A percentile compares a stretch with the other conserved stretches of the same genome.
These are phyloP conservation scores for Uloborus diversus DNA, from an alignment of 1,140 invertebrate species.

Conservation along the genomic window DNA sequence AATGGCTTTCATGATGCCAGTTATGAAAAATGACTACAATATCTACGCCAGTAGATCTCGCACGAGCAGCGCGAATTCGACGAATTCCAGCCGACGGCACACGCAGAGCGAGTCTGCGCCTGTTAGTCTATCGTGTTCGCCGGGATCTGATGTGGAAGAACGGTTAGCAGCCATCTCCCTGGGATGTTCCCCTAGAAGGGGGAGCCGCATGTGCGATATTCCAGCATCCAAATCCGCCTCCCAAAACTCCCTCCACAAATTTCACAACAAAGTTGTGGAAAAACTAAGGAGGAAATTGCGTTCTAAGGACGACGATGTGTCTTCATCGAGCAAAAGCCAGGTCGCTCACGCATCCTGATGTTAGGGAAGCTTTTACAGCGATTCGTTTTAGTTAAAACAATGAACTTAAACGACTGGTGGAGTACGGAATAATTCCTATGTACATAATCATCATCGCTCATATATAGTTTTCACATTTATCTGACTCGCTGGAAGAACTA, in stretches of 20 bases:
- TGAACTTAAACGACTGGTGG: no score
- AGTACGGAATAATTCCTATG: no score
- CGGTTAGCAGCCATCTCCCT: constrained; percentile 53
- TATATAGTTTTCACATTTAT: no score
- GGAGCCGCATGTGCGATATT: constrained; percentile 74
- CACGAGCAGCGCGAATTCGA: constrained; percentile 24
- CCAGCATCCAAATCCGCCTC: constrained; percentile 71
- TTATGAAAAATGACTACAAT: constrained; percentile 91
- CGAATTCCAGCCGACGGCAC: constrained; percentile 25
- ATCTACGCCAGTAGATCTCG: constrained; percentile 72
- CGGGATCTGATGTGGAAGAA: constrained; percentile 58
- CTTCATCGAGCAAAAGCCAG: no score
- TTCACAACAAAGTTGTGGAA: constrained; percentile 83
- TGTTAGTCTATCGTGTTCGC: constrained; percentile 56
- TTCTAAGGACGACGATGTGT: constrained; percentile 41
- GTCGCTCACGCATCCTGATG: no score
- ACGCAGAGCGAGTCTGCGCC: constrained; percentile 52
- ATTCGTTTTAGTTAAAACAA: no score
- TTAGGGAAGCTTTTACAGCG: no score
- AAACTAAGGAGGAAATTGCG: constrained; percentile 74
- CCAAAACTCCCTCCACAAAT: constrained; percentile 79
- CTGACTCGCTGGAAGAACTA: no score
- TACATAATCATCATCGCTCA: no score
- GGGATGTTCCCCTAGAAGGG: constrained; percentile 76
- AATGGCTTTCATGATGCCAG: constrained; percentile 94